A percentile compares a stretch with the other conserved stretches of the same genome.
phyloP scores from a whole-genome alignment of 2,113 vertebrate genomes.

The Elephantulus edwardii region DNA sequence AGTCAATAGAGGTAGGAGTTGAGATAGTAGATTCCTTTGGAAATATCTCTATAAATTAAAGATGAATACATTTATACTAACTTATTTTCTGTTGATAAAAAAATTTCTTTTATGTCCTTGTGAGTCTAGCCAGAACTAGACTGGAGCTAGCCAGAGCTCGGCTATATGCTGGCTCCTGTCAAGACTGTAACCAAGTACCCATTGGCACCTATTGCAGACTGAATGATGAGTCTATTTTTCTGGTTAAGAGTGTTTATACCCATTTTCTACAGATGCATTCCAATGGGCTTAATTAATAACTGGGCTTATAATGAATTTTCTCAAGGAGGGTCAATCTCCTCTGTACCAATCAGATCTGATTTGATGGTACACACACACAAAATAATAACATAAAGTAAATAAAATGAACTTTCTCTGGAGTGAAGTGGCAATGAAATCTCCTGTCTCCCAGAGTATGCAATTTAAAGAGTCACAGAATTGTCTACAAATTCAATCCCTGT shows the following conservation, averaged over 20 bases:
- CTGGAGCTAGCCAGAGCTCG: too few species aligned
- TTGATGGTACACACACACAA: too few species aligned
- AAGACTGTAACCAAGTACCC: neutral
- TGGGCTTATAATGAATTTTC: conserved; percentile 46
- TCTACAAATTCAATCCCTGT: conserved; percentile 11
- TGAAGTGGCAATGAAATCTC: neutral
- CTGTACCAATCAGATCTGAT: too few species aligned
- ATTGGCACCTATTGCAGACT: neutral
- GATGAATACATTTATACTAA: neutral
- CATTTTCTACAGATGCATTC: conserved; percentile 37
- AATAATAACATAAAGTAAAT: too few species aligned
- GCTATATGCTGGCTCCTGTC: neutral
- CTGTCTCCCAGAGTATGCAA: neutral
- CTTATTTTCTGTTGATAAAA: conserved; percentile 5
- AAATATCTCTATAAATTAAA: conserved; percentile 5
- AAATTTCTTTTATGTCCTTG: neutral
- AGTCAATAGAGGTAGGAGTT: conserved; percentile 34
- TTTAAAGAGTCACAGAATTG: conserved; percentile 46
- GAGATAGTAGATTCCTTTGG: conserved; percentile 38
- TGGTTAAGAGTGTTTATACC: conserved; percentile 24
- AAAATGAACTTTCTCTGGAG: too few species aligned
- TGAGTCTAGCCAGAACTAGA: neutral
- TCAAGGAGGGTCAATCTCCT: too few species aligned
- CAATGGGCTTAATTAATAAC: conserved; percentile 25
- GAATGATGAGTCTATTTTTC: neutral